These are phyloP conservation scores for Oceanites oceanicus DNA, from an alignment of 2,113 vertebrate species.

Conservation along the genomic window DNA sequence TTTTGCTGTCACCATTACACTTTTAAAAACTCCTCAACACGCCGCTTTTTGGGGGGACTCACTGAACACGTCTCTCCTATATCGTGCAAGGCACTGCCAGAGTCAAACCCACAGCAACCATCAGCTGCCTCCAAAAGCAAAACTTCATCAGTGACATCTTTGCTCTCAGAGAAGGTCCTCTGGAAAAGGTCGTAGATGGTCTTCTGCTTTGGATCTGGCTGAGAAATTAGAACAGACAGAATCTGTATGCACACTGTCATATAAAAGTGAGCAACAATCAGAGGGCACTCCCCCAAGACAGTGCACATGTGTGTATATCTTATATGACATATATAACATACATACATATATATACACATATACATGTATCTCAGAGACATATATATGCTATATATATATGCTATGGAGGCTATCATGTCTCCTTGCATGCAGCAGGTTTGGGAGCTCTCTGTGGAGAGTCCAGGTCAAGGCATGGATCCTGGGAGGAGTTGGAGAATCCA, in stretches of 20 bases:
- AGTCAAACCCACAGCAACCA: slow-evolving; percentile 71
- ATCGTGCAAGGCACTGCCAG: not conserved
- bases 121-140: slow-evolving; percentile 73
- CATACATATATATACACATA: not conserved
- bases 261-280: not conserved
- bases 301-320: not conserved
- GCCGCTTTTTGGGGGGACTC: slow-evolving; percentile 68
- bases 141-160: slow-evolving; percentile 72
- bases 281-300: not conserved
- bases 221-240: not conserved
- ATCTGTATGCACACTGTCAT: not conserved
- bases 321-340: not conserved
- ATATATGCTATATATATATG: too few species aligned
- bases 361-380: not conserved
- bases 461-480: not conserved
- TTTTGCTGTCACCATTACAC: not conserved
- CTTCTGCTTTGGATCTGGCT: slow-evolving; percentile 80
- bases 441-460: not conserved
- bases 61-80: not conserved
- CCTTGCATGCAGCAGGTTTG: not conserved
- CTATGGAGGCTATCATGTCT: not conserved
- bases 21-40: slow-evolving; percentile 53
- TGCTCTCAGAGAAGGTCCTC: slow-evolving; percentile 76
- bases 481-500: not conserved
- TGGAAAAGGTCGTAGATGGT: slow-evolving; percentile 87